These are phyloP conservation scores for Dascyllus trimaculatus DNA, from an alignment of 2,113 vertebrate species.

Conservation along the genomic window DNA sequence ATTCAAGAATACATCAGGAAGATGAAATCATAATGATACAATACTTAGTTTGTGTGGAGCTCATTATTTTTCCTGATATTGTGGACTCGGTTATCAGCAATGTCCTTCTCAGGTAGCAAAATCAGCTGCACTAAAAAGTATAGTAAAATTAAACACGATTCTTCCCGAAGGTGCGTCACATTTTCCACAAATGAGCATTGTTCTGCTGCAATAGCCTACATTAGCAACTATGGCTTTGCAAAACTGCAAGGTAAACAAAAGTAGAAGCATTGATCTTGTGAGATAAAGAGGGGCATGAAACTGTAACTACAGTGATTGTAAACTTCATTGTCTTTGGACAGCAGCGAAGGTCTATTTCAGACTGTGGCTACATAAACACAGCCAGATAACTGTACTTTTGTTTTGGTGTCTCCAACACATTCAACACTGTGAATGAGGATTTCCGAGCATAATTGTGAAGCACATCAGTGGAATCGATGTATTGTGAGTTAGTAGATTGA, in stretches of 20 bases:
- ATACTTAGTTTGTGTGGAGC: no score
- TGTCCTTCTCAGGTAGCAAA: not conserved
- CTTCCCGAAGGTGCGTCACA: not conserved
- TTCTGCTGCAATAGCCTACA: not conserved
- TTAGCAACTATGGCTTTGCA: no score
- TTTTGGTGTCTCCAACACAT: not conserved
- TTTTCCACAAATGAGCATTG: not conserved
- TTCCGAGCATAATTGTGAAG: not conserved
- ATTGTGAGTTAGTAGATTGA: constrained; percentile 8
- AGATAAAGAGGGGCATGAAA: no score
- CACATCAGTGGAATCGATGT: not conserved
- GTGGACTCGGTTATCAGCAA: not conserved
- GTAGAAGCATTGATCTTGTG: not conserved
- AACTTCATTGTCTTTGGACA: no score
- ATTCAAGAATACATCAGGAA: no score
- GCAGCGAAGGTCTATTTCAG: not conserved
- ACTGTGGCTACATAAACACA: not conserved
- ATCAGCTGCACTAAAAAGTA: not conserved
- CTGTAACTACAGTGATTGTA: no score
- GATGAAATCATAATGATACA: no score
- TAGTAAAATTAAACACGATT: not conserved
- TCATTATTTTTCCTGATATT: no score
- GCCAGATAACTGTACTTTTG: not conserved
- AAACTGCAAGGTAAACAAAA: no score
- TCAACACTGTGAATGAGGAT: not conserved